Evolutionary conservation across 2,888 invertebrate species (phyloP).

Genomic region (Parthenolecanium corni): DNA sequence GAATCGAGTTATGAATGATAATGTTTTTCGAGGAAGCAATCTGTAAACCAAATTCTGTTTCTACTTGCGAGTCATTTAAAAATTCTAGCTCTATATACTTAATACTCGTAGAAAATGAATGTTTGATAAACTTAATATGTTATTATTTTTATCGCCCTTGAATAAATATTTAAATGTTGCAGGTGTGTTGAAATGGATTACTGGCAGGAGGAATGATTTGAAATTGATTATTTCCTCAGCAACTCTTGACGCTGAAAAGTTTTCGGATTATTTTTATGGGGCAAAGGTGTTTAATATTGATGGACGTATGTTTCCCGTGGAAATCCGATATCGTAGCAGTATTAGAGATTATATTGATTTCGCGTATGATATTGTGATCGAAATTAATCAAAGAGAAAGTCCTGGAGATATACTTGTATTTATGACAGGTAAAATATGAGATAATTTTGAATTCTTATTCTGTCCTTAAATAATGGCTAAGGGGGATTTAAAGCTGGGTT

Average conservation of each 20-base stretch:
- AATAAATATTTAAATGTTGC: too few relatives aligned
- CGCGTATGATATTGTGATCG: background rate
- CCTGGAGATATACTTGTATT: slow-evolving; percentile 17
- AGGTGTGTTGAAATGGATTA: slow-evolving; percentile 3
- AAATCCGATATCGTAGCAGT: background rate
- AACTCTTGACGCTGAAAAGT: slow-evolving; percentile 8
- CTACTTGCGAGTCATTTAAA: background rate
- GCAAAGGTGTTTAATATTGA: slow-evolving; percentile 2
- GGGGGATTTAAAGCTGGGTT: too few relatives aligned
- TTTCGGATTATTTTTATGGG: slow-evolving; percentile 1
- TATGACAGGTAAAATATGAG: slow-evolving; percentile 18
- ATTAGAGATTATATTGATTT: background rate
- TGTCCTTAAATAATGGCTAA: too few relatives aligned
- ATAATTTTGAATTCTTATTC: too few relatives aligned
- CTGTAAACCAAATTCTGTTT: too few relatives aligned
- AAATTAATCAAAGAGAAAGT: slow-evolving; percentile 7
- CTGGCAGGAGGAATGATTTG: slow-evolving; percentile 3
- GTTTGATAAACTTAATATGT: too few relatives aligned
- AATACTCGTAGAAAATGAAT: too few relatives aligned
- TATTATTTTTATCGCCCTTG: background rate
- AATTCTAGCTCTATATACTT: background rate
- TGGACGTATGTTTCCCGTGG: slow-evolving; percentile 19
- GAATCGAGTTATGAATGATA: background rate
- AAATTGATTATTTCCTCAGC: slow-evolving; percentile 21
- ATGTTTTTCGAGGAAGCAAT: too few relatives aligned